Base-by-base conservation (phyloP, 2,888 invertebrate genomes). In the Drosophila colorata region DNA sequence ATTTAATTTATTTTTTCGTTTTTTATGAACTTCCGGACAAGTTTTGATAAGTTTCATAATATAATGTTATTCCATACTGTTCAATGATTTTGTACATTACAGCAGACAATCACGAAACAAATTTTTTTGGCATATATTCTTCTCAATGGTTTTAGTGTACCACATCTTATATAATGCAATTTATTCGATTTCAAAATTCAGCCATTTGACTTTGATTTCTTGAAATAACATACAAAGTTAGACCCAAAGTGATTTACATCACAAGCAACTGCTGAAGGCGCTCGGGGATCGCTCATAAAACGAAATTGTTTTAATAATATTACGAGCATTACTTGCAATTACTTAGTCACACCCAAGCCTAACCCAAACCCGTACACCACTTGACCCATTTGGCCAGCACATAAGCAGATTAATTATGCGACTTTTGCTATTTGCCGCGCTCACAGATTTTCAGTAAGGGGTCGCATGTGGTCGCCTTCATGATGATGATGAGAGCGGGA, bases 341-440 rank as follows among this genome's bases (percentile, higher is more conserved):
- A 84, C 87, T 83, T 87, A 84, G 84, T 80, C 79, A 77, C 87
- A 83, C 74, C 75, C 74, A 4, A 28, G 7, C 6, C 7, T 7
- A 51, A 41, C 43, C 20, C 47, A 20, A 41, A 49, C 52, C 28
- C 60, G 47, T 23, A 28, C 11, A 48, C 33, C 16, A 76, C 59
- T 69, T 48, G 60, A 33, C 55, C 64, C 69, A 78, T 73, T 80
- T 67, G 69, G 60, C 70, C 70, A 40, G 61, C 66, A 73, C 73
- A 83, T 86, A 87, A 88, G 87, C 86, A 88, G 84, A 88, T 87
- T 87, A 87, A 87, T 88, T 88, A 87, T 87, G 79, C 80, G 76
- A 84, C 87, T 88, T 85, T 83, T 87, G 79, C 70, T 66, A 69
- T 79, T 78, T 78, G 75, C 69, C 66, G 70, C 73, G 73, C 55